phyloP scores from a whole-genome alignment of 2,113 vertebrate genomes.

The Zosterops lateralis region DNA sequence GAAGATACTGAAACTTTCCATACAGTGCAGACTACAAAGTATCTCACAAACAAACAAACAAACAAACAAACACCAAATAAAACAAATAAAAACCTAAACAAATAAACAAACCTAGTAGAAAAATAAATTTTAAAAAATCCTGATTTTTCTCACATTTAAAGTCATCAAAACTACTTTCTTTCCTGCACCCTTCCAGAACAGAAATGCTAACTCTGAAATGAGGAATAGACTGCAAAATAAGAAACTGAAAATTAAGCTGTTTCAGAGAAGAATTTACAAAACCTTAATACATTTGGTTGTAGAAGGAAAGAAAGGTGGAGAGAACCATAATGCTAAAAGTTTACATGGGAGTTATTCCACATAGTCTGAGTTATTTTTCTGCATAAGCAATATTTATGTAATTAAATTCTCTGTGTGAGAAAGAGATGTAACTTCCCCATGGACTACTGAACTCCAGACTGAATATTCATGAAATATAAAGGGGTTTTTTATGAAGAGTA shows the following conservation, averaged over 20 bases:
- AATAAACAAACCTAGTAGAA: not conserved
- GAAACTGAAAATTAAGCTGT: not conserved
- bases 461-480: not conserved
- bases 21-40: not conserved
- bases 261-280: not conserved
- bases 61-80: not conserved
- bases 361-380: not conserved
- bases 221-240: not conserved
- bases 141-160: not conserved
- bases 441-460: not conserved
- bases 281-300: not conserved
- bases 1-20: not conserved
- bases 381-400: not conserved
- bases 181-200: not conserved
- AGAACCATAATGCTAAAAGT: not conserved
- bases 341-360: not conserved
- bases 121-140: not conserved
- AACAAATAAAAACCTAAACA: not conserved
- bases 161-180: not conserved
- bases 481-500: not conserved
- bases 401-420: slow-evolving; percentile 9
- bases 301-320: not conserved
- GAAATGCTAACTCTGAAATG: not conserved
- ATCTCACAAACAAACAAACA: not conserved
- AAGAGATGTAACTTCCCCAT: not conserved